A percentile compares a stretch with the other conserved stretches of the same genome.
phyloP scores from a whole-genome alignment of 2,113 vertebrate genomes.

The Mastomys natalensis region DNA sequence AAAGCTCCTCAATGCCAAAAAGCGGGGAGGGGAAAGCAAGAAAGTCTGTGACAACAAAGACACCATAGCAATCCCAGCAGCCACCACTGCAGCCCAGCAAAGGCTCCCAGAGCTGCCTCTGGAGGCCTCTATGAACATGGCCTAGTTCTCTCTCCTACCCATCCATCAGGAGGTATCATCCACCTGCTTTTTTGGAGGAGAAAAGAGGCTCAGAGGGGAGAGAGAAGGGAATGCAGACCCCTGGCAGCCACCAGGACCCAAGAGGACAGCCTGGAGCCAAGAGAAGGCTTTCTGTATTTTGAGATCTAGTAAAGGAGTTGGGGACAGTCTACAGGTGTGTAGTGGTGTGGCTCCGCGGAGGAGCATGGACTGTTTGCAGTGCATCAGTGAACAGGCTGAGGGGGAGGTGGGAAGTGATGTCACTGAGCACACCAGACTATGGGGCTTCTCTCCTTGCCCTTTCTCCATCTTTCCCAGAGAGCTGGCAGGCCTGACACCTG shows the following conservation, averaged over 20 bases:
- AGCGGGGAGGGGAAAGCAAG: not conserved
- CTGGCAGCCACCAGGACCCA: not conserved
- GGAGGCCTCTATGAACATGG: not conserved
- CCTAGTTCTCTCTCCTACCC: not conserved
- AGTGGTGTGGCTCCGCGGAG: not conserved
- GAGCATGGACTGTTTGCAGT: not conserved
- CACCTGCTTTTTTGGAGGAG: not conserved
- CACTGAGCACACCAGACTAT: accelerated
- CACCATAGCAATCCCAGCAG: not conserved
- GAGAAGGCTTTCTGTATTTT: not conserved
- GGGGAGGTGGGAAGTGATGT: not conserved
- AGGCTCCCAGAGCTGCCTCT: not conserved
- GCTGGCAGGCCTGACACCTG: not conserved
- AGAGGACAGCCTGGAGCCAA: not conserved
- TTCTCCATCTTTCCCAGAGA: not conserved
- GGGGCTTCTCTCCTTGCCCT: not conserved
- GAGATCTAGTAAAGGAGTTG: not conserved
- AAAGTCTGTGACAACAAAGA: not conserved
- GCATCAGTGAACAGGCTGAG: not conserved
- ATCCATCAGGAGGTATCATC: not conserved
- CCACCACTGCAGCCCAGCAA: not conserved
- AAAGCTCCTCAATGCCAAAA: not conserved
- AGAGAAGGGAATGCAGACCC: not conserved
- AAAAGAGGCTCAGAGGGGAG: not conserved
- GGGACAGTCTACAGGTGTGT: too few species aligned